Percentiles rank a stretch among this genome's conserved stretches.
phyloP scores from a whole-genome alignment of 2,888 invertebrate genomes.

The Lysandra bellargus region DNA sequence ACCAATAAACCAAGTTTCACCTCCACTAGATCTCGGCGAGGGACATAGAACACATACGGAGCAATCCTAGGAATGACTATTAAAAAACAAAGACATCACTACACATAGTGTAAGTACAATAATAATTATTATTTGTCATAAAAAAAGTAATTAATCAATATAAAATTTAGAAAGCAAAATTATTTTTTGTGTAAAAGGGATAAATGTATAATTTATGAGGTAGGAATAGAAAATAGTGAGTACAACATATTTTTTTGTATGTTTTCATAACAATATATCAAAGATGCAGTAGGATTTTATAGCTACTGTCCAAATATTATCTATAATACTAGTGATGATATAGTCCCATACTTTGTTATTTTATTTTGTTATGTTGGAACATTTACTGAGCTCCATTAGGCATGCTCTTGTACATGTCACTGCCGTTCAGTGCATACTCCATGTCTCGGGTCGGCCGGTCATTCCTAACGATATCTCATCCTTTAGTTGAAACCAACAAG shows the following conservation, averaged over 20 bases:
- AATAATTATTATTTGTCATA: no score
- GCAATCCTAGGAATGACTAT: not conserved
- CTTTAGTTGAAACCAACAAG: constrained; percentile 28
- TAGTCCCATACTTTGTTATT: not conserved
- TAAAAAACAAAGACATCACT: not conserved
- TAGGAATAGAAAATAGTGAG: no score
- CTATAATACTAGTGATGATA: no score
- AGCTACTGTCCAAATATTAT: no score
- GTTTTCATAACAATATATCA: not conserved
- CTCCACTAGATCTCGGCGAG: constrained; percentile 24
- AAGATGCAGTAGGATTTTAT: no score
- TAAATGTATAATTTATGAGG: no score
- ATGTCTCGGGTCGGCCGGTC: constrained; percentile 1
- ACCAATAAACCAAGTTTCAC: constrained; percentile 28
- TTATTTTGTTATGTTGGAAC: not conserved
- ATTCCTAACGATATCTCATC: constrained; percentile 31
- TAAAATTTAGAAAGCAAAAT: no score
- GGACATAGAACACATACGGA: not conserved
- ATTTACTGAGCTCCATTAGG: not conserved
- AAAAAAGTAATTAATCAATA: no score
- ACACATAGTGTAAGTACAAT: not conserved
- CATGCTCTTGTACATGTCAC: not conserved
- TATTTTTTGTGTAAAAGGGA: no score
- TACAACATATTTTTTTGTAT: no score
- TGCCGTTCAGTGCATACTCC: not conserved